phyloP scores from a whole-genome alignment of 64 coral and sea anemone species.

The Montipora capricornis region DNA sequence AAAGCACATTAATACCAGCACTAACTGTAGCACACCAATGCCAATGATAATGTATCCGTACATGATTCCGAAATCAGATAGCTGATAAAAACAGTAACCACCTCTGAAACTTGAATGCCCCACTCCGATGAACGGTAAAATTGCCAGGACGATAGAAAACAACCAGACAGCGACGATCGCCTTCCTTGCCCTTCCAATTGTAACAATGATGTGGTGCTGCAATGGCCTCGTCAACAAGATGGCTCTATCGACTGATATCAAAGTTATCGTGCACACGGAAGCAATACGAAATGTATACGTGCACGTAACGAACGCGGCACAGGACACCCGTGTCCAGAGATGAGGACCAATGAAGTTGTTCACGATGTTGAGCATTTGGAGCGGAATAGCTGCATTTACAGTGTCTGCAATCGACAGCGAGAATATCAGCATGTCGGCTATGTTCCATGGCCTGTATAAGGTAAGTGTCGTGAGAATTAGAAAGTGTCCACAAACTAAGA shows the following conservation, averaged over 20 bases:
- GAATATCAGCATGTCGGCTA: no score
- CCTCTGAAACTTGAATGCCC: conserved; percentile 67
- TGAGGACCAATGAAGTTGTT: conserved; percentile 72
- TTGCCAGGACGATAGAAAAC: conserved; percentile 67
- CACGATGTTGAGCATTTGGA: no score
- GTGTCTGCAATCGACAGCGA: no score
- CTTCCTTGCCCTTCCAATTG: conserved; percentile 50
- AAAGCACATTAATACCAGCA: conserved; percentile 85
- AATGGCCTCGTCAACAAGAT: conserved; percentile 82
- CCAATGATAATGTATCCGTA: conserved; percentile 78
- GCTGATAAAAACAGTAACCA: conserved; percentile 89
- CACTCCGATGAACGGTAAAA: conserved; percentile 81
- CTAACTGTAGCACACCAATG: conserved; percentile 76
- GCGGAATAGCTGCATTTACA: no score
- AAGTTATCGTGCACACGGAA: conserved; percentile 94
- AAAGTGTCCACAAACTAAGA: no score
- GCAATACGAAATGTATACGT: conserved; percentile 92
- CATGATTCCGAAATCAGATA: conserved; percentile 71
- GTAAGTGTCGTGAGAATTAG: no score
- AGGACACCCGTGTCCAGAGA: conserved; percentile 66
- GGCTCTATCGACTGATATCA: conserved; percentile 85
- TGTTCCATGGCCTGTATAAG: no score
- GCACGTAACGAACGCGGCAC: conserved; percentile 70
- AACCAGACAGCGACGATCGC: conserved; percentile 60
- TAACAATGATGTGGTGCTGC: conserved; percentile 78